A percentile compares a stretch with the other conserved stretches of the same genome.
phyloP scores from a whole-genome alignment of 2,113 vertebrate species.

The Phylloscopus trochilus region DNA sequence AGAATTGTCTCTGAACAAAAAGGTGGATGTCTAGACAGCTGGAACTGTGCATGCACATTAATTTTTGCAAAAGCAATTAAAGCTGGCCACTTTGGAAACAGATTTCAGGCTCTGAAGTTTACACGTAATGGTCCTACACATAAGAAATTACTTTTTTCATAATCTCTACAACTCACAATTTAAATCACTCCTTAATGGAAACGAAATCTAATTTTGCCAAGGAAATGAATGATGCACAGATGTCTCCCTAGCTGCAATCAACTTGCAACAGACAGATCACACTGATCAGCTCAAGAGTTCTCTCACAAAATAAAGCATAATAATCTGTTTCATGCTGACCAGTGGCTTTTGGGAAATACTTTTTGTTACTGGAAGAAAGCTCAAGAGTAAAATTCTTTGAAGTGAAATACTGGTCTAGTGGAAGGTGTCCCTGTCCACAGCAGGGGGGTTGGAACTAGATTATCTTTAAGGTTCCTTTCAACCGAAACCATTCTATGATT shows the following conservation, averaged over 20 bases:
- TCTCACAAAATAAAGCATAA: neutral
- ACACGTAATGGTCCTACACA: neutral
- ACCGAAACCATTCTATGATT: neutral
- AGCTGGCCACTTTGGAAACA: neutral
- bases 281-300: neutral
- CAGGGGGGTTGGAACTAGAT: neutral
- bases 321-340: neutral
- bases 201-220: neutral
- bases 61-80: neutral
- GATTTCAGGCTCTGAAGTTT: neutral
- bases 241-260: neutral
- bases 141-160: neutral
- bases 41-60: neutral
- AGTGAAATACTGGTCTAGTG: neutral
- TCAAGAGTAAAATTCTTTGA: neutral
- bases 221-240: neutral
- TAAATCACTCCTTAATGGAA: conserved; percentile 2
- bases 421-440: neutral
- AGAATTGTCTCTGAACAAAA: neutral
- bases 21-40: conserved; percentile 8
- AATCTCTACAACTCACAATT: neutral
- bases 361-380: neutral
- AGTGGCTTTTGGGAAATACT: neutral
- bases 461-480: neutral
- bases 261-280: neutral